A percentile compares a stretch with the other conserved stretches of the same genome.
Conservation (phyloP, 2,113 vertebrate species). For the Sphyrna mokarran region DNA sequence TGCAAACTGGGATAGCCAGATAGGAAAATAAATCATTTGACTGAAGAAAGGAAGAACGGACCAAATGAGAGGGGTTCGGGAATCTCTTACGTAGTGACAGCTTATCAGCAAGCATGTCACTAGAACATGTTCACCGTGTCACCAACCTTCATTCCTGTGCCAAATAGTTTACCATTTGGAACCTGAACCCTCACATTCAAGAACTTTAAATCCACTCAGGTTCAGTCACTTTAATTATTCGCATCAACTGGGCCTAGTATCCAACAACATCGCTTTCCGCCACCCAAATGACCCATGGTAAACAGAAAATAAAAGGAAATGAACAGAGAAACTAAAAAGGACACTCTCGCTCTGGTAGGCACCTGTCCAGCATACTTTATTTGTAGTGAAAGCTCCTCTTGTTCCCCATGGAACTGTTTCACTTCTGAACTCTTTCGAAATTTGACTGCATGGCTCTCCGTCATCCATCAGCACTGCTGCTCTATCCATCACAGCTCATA, state of each 20-base stretch:
- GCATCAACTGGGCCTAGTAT: not conserved
- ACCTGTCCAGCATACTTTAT: not conserved
- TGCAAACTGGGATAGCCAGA: not conserved
- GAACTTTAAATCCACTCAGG: not conserved
- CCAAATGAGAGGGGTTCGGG: too few relatives aligned
- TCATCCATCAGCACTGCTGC: not conserved
- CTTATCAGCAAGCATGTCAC: not conserved
- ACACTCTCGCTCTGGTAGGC: not conserved
- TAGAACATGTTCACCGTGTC: not conserved
- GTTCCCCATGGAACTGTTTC: not conserved
- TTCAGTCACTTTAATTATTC: not conserved
- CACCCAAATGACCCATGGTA: not conserved
- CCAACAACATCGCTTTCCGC: too few relatives aligned
- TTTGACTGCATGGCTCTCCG: not conserved
- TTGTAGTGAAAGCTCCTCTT: not conserved
- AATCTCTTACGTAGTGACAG: not conserved
- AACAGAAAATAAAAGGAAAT: not conserved
- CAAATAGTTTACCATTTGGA: not conserved
- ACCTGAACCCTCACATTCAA: not conserved
- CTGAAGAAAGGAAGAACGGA: not conserved
- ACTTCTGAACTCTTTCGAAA: not conserved
- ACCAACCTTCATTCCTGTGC: not conserved
- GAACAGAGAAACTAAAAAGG: constrained; percentile 1
- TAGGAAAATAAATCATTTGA: not conserved
- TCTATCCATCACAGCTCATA: too few relatives aligned